phyloP scores from a whole-genome alignment of 2,888 invertebrate species.

The Stenoptilia bipunctidactyla region DNA sequence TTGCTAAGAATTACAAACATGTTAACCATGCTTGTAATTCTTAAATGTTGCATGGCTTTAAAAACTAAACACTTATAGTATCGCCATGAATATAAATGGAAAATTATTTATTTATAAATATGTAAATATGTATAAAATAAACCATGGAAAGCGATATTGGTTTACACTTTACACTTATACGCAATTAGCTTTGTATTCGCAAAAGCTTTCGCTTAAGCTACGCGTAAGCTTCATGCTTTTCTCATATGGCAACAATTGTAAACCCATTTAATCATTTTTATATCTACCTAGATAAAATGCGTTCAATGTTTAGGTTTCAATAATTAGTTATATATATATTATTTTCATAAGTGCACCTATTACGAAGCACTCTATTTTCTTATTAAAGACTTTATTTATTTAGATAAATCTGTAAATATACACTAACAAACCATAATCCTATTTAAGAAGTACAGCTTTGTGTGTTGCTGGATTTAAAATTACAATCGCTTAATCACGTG shows the following conservation, averaged over 20 bases:
- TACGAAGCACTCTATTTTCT: conserved; percentile 18
- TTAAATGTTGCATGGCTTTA: too few species aligned
- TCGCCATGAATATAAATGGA: too few species aligned
- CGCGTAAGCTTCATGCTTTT: conserved; percentile 60
- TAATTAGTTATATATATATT: too few species aligned
- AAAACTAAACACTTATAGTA: too few species aligned
- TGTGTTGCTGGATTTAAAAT: conserved; percentile 37
- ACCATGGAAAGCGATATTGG: too few species aligned
- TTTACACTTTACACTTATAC: too few species aligned
- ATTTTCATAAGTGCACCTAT: neutral
- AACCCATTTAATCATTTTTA: conserved; percentile 15
- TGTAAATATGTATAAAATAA: too few species aligned
- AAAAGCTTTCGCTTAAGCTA: conserved; percentile 44
- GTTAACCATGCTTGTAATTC: too few species aligned
- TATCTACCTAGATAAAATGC: too few species aligned
- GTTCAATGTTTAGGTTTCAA: too few species aligned
- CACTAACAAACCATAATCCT: conserved; percentile 64
- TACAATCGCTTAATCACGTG: conserved; percentile 40
- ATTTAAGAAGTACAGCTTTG: conserved; percentile 34
- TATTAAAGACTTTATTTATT: conserved; percentile 18
- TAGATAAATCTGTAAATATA: conserved; percentile 41
- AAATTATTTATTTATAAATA: too few species aligned
- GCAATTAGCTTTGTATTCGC: conserved; percentile 31
- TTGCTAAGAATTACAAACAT: too few species aligned
- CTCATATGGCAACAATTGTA: conserved; percentile 46